Evolutionary conservation across 92 coral and sea anemone species (phyloP).

Genomic region (Zoanthus gigantus): DNA sequence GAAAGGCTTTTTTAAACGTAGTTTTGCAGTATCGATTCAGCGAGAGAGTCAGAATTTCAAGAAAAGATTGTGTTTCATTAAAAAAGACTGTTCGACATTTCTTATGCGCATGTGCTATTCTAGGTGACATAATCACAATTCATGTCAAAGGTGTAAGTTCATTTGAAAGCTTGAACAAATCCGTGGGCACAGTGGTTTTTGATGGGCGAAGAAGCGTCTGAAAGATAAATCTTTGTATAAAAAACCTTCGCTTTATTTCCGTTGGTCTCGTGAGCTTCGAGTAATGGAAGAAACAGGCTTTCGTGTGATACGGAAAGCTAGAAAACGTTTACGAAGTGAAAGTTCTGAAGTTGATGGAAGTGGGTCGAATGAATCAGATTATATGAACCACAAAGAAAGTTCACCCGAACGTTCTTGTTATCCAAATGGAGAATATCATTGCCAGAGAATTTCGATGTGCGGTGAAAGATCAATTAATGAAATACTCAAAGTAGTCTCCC

Average conservation of each 20-base stretch:
- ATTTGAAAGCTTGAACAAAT: slow-evolving; percentile 7
- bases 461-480: slow-evolving; percentile 86
- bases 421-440: slow-evolving; percentile 55
- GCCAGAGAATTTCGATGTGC: slow-evolving; percentile 68
- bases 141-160: slow-evolving; percentile 87
- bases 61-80: not conserved
- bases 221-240: not conserved
- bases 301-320: slow-evolving; percentile 45
- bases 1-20: not conserved
- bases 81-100: not conserved
- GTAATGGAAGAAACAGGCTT: slow-evolving; percentile 69
- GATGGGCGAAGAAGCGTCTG: not conserved
- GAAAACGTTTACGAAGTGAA: slow-evolving; percentile 70
- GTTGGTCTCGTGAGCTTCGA: not conserved
- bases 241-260: not conserved
- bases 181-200: not conserved
- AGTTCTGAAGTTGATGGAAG: slow-evolving; percentile 62
- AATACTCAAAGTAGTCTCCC: slow-evolving; percentile 85
- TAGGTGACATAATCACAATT: slow-evolving; percentile 68
- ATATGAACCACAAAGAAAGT: slow-evolving; percentile 7
- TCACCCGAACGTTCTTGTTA: slow-evolving; percentile 25
- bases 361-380: slow-evolving; percentile 41
- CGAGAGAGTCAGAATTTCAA: not conserved
- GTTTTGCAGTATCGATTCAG: not conserved
- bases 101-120: slow-evolving; percentile 35